Percentiles rank a stretch among this genome's conserved stretches.
These are phyloP conservation scores for Caenorhabditis wallacei DNA, from an alignment of 2,888 invertebrate genomes.

Conservation along the genomic window DNA sequence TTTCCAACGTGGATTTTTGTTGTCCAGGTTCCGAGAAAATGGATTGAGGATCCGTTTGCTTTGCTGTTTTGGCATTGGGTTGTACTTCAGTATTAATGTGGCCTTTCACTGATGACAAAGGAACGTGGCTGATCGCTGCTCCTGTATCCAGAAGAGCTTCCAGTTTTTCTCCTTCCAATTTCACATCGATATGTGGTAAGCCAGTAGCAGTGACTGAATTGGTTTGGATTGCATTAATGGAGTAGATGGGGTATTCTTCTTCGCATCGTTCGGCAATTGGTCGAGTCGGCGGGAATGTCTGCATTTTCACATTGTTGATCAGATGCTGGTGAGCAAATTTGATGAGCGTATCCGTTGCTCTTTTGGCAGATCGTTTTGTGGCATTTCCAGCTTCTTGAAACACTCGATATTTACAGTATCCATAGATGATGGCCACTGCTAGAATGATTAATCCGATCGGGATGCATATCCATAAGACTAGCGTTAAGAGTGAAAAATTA, in stretches of 20 bases:
- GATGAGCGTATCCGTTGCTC: neutral
- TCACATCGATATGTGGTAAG: constrained; percentile 1
- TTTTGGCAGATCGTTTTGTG: neutral
- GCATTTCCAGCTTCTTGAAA: neutral
- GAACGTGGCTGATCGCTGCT: constrained; percentile 6
- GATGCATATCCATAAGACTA: neutral
- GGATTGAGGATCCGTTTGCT: constrained; percentile 3
- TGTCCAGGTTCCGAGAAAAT: constrained; percentile 3
- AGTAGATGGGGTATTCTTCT: neutral
- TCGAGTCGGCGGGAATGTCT: neutral
- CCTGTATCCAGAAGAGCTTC: constrained; percentile 15
- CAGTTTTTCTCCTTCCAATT: neutral
- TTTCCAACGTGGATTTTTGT: neutral
- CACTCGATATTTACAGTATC: neutral
- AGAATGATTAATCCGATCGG: neutral
- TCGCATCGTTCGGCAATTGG: neutral
- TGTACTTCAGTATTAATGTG: neutral
- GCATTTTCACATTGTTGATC: neutral
- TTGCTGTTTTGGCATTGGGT: neutral
- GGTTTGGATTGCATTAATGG: neutral
- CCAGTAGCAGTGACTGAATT: neutral
- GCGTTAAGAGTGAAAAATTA: neutral
- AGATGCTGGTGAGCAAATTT: neutral
- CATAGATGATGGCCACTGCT: neutral
- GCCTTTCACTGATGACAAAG: neutral